A percentile compares a stretch with the other conserved stretches of the same genome.
These are phyloP conservation scores for Ips nitidus DNA, from an alignment of 1,140 invertebrate species.

Conservation along the genomic window DNA sequence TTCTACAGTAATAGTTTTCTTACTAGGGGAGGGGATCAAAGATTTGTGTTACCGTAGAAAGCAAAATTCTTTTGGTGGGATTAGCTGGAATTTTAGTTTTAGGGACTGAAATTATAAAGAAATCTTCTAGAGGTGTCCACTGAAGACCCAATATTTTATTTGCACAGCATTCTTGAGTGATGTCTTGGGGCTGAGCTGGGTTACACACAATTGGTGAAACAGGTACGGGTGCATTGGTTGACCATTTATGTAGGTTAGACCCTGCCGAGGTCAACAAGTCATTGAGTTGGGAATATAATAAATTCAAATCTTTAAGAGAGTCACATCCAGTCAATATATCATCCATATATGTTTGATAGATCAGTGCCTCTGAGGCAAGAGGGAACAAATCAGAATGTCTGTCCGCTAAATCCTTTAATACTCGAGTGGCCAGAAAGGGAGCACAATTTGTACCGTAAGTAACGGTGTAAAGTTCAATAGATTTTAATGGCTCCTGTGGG, in stretches of 20 bases:
- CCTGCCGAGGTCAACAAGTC: slow-evolving; percentile 9
- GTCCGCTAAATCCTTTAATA: slow-evolving; percentile 42
- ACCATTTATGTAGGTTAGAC: slow-evolving; percentile 28
- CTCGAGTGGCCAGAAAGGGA: slow-evolving; percentile 44
- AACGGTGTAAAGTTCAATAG: slow-evolving; percentile 48
- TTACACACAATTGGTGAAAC: not conserved
- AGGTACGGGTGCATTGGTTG: not conserved
- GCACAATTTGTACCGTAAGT: slow-evolving; percentile 49
- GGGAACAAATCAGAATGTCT: slow-evolving; percentile 42
- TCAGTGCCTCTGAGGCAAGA: slow-evolving; percentile 37
- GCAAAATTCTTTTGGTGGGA: slow-evolving; percentile 23
- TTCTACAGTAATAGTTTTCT: too few species aligned
- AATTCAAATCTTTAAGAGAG: not conserved
- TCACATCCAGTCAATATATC: slow-evolving; percentile 35
- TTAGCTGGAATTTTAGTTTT: not conserved
- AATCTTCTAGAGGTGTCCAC: slow-evolving; percentile 22
- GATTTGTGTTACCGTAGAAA: slow-evolving; percentile 26
- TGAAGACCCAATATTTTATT: slow-evolving; percentile 25
- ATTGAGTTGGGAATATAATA: slow-evolving; percentile 1
- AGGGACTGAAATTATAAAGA: slow-evolving; percentile 13
- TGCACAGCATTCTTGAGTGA: not conserved
- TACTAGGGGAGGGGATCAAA: too few species aligned
- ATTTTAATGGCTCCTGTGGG: slow-evolving; percentile 35
- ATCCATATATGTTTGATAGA: slow-evolving; percentile 27
- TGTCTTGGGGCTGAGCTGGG: not conserved